These are phyloP conservation scores for Lasioglossum zephyrum DNA, from an alignment of 2,888 invertebrate genomes.

Conservation along the genomic window DNA sequence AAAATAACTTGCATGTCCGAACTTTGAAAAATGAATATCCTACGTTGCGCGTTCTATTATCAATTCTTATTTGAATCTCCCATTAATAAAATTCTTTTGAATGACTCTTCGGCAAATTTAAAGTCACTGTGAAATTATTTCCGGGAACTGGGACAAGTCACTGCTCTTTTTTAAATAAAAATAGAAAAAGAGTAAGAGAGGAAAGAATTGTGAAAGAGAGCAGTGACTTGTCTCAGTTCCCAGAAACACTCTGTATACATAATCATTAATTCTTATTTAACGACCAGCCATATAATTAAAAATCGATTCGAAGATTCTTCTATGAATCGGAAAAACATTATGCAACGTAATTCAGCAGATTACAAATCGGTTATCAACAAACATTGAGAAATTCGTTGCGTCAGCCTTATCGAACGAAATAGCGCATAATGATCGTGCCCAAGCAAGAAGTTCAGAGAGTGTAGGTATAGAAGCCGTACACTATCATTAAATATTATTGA, in stretches of 20 bases:
- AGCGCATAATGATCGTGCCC: neutral
- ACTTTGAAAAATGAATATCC: neutral
- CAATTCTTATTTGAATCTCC: neutral
- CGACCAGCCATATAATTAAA: neutral
- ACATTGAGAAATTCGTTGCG: neutral
- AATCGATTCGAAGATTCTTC: neutral
- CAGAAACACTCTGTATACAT: too few relatives aligned
- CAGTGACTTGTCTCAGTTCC: too few relatives aligned
- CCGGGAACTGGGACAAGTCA: neutral
- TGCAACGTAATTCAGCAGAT: constrained; percentile 6
- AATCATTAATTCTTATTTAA: neutral
- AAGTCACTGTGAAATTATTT: neutral
- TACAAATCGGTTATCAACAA: neutral
- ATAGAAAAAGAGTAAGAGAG: too few relatives aligned
- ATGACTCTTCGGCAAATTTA: neutral
- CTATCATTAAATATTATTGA: neutral
- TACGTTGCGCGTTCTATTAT: neutral
- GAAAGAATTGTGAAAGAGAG: too few relatives aligned
- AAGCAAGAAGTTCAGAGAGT: too few relatives aligned
- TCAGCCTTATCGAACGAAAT: neutral
- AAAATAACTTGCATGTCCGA: neutral
- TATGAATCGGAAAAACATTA: neutral
- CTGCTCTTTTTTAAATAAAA: too few relatives aligned
- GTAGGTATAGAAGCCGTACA: neutral
- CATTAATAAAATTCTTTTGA: neutral